Conservation (phyloP, 1,140 invertebrate species). For the Hetaerina americana region DNA sequence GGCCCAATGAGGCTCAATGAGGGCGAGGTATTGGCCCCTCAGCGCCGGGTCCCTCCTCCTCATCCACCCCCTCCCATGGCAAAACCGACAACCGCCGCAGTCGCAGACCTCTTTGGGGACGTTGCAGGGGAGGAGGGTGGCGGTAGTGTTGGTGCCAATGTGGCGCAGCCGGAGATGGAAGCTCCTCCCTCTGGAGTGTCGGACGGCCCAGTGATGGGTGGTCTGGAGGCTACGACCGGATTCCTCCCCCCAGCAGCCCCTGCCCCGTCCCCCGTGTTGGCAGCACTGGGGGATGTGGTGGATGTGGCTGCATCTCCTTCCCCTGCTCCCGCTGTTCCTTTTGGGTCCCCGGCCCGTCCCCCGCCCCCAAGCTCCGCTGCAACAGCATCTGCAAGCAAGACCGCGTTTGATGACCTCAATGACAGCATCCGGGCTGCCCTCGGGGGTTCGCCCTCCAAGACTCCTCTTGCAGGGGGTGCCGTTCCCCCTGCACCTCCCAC, state of each 20-base stretch:
- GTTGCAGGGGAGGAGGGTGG: slow-evolving; percentile 28
- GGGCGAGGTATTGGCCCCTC: slow-evolving; percentile 17
- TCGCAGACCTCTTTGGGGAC: slow-evolving; percentile 31
- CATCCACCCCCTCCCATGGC: slow-evolving; percentile 20
- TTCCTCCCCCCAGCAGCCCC: slow-evolving; percentile 22
- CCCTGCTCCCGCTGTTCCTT: slow-evolving; percentile 16
- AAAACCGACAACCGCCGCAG: slow-evolving; percentile 15
- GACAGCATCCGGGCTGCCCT: slow-evolving; percentile 53
- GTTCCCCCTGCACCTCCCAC: slow-evolving; percentile 17
- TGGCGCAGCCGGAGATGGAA: slow-evolving; percentile 20
- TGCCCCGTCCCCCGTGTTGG: slow-evolving; percentile 16
- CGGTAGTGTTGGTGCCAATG: slow-evolving; percentile 30
- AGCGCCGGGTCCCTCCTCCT: slow-evolving; percentile 34
- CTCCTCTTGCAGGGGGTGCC: slow-evolving; percentile 19
- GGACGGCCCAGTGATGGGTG: slow-evolving; percentile 2
- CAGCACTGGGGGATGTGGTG: not conserved
- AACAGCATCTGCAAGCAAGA: slow-evolving; percentile 47
- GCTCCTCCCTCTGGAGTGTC: slow-evolving; percentile 16
- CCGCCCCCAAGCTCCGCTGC: not conserved
- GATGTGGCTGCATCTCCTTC: not conserved
- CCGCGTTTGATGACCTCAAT: slow-evolving; percentile 55
- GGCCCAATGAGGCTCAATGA: not conserved
- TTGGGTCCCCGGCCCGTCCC: slow-evolving; percentile 18
- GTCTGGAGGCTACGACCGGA: not conserved
- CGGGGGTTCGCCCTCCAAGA: slow-evolving; percentile 43